Percentiles rank a stretch among this genome's conserved stretches.
Evolutionary conservation across 2,797 vertebrate species (phyloP).

Genomic region (Champsocephalus gunnari): DNA sequence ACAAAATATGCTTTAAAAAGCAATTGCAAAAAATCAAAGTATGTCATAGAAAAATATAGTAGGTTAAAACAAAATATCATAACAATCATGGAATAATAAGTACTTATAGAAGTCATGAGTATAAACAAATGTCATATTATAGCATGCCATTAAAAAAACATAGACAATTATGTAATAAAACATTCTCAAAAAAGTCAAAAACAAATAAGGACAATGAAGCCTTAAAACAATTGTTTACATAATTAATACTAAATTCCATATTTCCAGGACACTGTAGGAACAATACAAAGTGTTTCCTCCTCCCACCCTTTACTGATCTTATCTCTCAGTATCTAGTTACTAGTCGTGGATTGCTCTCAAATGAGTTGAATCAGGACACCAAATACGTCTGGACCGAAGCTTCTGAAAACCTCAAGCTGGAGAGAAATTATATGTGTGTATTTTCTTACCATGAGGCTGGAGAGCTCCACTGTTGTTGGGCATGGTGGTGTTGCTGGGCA

Average conservation of each 20-base stretch:
- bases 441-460: conserved; percentile 29
- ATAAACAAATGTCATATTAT: no score
- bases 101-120: no score
- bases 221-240: not conserved
- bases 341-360: not conserved
- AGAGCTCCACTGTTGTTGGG: not conserved
- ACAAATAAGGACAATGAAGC: no score
- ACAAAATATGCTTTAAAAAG: no score
- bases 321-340: not conserved
- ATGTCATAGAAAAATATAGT: no score
- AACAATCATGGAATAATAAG: no score
- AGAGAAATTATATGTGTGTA: not conserved
- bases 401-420: not conserved
- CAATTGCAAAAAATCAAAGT: no score
- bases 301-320: no score
- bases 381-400: not conserved
- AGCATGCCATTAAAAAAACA: no score
- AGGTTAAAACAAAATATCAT: no score
- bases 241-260: not conserved
- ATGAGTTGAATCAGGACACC: not conserved
- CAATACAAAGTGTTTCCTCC: not conserved
- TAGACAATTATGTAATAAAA: no score
- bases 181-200: no score
- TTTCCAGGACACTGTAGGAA: not conserved
- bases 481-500: not conserved